phyloP scores from a whole-genome alignment of 2,797 vertebrate genomes.

The Gymnopithys bicolor region DNA sequence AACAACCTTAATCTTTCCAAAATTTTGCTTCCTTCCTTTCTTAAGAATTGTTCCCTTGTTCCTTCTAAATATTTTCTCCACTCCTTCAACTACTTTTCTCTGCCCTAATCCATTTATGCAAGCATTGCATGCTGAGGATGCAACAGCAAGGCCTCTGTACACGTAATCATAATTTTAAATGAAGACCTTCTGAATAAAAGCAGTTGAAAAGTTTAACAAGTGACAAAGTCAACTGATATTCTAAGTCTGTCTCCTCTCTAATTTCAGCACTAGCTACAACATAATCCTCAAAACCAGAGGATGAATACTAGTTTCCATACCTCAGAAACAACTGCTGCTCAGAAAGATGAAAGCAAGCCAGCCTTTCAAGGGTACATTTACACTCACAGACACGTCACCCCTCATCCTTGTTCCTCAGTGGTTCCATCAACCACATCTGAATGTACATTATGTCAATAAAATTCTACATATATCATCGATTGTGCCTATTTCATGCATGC shows the following conservation, averaged over 20 bases:
- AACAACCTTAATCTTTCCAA: background rate
- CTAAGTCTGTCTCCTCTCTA: background rate
- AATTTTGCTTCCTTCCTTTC: background rate
- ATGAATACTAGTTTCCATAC: background rate
- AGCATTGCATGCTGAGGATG: background rate
- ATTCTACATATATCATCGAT: background rate
- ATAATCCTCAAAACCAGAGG: background rate
- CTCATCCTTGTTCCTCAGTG: background rate
- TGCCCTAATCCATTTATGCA: background rate
- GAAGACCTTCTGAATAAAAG: background rate
- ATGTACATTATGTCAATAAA: conserved; percentile 30
- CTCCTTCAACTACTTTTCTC: background rate
- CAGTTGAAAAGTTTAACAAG: background rate
- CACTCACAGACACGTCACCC: background rate
- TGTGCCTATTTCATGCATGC: conserved; percentile 25
- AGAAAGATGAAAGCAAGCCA: conserved; percentile 36
- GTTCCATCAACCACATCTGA: background rate
- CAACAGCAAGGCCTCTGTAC: background rate
- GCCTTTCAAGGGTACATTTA: conserved; percentile 6
- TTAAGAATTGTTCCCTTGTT: background rate
- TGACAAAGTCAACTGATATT: background rate
- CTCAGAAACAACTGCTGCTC: conserved; percentile 15
- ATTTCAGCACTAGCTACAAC: background rate
- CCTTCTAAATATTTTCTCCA: background rate
- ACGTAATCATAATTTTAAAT: background rate